Evolutionary conservation across 2,113 vertebrate genomes (phyloP).

Genomic region (Pagrus major): DNA sequence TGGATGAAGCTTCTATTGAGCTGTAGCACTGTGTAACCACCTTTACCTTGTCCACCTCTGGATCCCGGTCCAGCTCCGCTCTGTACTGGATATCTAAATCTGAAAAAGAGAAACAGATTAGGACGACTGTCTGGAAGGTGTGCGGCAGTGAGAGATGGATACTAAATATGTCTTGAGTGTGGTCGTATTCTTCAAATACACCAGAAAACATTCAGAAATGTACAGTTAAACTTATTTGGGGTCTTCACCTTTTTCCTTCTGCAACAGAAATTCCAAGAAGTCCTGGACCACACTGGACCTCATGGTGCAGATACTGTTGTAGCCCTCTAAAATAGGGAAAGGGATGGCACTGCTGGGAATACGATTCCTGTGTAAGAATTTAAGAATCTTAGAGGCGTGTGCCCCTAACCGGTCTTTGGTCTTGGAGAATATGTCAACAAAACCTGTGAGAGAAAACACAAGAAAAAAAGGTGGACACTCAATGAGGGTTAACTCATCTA

Average conservation of each 20-base stretch:
- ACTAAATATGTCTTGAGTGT: not conserved
- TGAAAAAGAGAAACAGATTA: constrained; percentile 43
- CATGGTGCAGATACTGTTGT: constrained; percentile 95
- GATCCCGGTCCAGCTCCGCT: constrained; percentile 88
- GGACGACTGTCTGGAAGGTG: not conserved
- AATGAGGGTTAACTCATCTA: not conserved
- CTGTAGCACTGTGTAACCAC: constrained; percentile 94
- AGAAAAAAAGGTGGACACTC: not conserved
- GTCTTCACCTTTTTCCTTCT: constrained; percentile 92
- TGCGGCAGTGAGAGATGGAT: not conserved
- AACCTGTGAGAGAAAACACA: constrained; percentile 82
- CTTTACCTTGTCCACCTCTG: constrained; percentile 91
- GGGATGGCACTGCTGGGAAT: constrained; percentile 92
- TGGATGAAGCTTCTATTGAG: constrained; percentile 95
- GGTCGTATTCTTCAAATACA: not conserved
- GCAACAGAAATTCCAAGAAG: constrained; percentile 89
- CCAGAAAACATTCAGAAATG: not conserved
- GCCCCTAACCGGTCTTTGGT: constrained; percentile 90
- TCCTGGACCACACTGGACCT: constrained; percentile 93
- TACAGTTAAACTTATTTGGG: not conserved
- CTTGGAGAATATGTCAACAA: constrained; percentile 97
- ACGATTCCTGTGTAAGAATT: constrained; percentile 94
- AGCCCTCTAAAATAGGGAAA: constrained; percentile 93
- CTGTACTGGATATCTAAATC: constrained; percentile 86
- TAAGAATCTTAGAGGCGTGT: constrained; percentile 93